phyloP scores from a whole-genome alignment of 2,113 vertebrate species.

The Hymenochirus boettgeri region DNA sequence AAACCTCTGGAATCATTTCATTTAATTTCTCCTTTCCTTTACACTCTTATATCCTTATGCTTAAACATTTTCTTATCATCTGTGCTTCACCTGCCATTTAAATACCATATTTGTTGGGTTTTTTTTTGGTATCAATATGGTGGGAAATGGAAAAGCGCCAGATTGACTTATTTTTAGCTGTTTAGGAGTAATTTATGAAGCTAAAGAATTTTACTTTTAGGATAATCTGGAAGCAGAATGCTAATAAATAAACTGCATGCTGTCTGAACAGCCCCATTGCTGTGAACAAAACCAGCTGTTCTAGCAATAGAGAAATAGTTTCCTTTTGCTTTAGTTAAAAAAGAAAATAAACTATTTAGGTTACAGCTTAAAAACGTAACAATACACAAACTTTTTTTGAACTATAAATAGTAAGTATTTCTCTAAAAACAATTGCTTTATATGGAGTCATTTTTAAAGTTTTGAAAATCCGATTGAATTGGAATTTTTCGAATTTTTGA shows the following conservation, averaged over 20 bases:
- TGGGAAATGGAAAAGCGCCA: neutral
- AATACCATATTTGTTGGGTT: conserved; percentile 49
- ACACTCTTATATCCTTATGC: conserved; percentile 45
- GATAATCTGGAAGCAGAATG: no score
- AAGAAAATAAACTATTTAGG: conserved; percentile 19
- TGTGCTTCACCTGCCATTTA: conserved; percentile 54
- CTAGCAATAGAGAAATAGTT: conserved; percentile 52
- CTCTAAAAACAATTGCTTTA: no score
- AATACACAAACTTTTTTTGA: no score
- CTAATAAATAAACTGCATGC: conserved; percentile 62
- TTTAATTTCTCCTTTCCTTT: conserved; percentile 44
- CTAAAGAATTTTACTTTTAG: conserved; percentile 62
- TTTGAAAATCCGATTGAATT: no score
- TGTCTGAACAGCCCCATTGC: conserved; percentile 57
- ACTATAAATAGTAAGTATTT: no score
- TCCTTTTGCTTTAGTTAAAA: conserved; percentile 56
- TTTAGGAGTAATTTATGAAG: conserved; percentile 64
- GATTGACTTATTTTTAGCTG: no score
- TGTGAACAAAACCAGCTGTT: conserved; percentile 69
- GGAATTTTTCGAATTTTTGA: no score
- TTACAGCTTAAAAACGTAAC: no score
- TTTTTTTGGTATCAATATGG: conserved; percentile 43
- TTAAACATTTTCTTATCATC: conserved; percentile 29
- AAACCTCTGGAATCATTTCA: conserved; percentile 48
- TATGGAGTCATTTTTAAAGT: no score